Evolutionary conservation across 1,140 invertebrate species (phyloP).

Genomic region (Chironomus tepperi): DNA sequence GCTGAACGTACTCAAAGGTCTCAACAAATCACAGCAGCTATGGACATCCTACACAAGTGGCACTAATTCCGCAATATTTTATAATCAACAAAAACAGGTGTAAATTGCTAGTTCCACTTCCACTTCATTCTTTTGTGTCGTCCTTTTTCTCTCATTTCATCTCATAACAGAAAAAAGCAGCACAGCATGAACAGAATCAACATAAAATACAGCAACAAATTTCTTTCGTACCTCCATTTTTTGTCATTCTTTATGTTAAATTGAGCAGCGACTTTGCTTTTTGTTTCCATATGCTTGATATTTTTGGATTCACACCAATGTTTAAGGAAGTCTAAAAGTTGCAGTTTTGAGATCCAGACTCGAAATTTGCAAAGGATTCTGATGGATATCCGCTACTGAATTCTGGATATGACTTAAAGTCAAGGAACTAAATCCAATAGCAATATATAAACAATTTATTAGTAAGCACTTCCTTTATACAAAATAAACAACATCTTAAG

Average conservation of each 20-base stretch:
- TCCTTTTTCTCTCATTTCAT: background rate
- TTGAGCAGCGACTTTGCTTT: background rate
- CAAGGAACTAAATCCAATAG: no score
- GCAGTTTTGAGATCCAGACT: no score
- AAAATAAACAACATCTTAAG: no score
- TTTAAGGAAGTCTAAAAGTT: no score
- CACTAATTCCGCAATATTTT: background rate
- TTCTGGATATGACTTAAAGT: no score
- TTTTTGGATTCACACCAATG: background rate
- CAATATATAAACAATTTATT: no score
- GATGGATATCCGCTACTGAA: no score
- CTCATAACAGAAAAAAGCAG: background rate
- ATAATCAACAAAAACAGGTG: constrained; percentile 7
- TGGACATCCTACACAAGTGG: no score
- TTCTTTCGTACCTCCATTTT: background rate
- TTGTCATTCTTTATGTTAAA: background rate
- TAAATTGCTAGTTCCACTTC: constrained; percentile 1
- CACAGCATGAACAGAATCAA: background rate
- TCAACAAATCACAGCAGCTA: background rate
- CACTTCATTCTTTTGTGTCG: background rate
- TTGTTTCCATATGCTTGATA: background rate
- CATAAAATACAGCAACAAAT: background rate
- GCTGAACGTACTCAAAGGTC: no score
- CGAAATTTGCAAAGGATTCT: no score
- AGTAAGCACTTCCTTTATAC: no score